Evolutionary conservation across 2,888 invertebrate species (phyloP).

Genomic region (Leucoptera coffeella): DNA sequence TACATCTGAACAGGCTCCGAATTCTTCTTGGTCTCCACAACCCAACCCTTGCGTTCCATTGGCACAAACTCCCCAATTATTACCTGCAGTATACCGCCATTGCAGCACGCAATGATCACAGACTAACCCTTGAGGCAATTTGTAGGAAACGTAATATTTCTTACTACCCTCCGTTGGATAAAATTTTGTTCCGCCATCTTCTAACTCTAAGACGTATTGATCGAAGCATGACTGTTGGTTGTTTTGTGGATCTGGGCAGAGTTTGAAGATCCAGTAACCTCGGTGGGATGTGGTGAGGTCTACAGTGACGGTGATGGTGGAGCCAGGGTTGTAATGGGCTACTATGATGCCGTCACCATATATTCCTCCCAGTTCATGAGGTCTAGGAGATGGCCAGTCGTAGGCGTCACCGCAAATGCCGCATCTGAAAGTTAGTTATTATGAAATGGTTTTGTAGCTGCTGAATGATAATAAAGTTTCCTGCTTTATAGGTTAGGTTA

Average conservation of each 20-base stretch:
- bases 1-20: constrained; percentile 76
- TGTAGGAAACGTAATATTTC: constrained; percentile 62
- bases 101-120: constrained; percentile 80
- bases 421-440: constrained; percentile 33
- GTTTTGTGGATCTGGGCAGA: constrained; percentile 66
- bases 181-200: constrained; percentile 50
- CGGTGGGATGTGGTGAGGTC: constrained; percentile 78
- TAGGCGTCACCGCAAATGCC: constrained; percentile 82
- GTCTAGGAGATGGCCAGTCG: constrained; percentile 59
- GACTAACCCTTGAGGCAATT: constrained; percentile 52
- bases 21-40: constrained; percentile 82
- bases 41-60: constrained; percentile 70
- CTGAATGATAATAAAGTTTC: too few species aligned
- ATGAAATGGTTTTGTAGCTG: too few species aligned
- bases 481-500: too few species aligned
- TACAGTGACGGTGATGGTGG: constrained; percentile 60
- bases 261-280: constrained; percentile 77
- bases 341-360: constrained; percentile 74
- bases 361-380: constrained; percentile 74
- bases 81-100: constrained; percentile 81
- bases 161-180: constrained; percentile 65
- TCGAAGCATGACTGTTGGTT: constrained; percentile 71
- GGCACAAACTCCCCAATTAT: constrained; percentile 71
- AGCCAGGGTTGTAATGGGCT: constrained; percentile 59
- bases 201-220: constrained; percentile 54